These are phyloP conservation scores for Cephalopachus bancanus DNA, from an alignment of 2,797 vertebrate genomes.

Conservation along the genomic window DNA sequence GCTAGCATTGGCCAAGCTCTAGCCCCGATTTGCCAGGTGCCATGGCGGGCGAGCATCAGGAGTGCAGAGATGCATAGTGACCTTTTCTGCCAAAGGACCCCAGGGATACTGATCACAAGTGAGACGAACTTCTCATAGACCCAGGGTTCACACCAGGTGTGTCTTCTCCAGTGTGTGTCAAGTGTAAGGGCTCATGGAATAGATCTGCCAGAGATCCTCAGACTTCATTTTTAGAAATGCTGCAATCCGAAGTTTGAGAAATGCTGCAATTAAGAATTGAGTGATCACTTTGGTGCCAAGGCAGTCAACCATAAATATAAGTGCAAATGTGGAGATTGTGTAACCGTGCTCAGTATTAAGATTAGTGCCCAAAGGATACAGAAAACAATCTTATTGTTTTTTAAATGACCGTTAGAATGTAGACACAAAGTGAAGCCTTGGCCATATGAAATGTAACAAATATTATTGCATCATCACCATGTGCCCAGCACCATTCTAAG, in stretches of 20 bases:
- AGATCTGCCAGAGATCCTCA: neutral
- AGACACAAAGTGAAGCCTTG: conserved; percentile 1
- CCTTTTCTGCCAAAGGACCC: neutral
- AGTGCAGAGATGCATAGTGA: neutral
- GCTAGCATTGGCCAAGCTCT: neutral
- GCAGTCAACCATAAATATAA: neutral
- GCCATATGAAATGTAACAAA: neutral
- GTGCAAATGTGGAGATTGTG: conserved; percentile 27
- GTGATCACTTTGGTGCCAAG: neutral
- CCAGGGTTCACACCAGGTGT: neutral
- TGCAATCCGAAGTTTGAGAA: neutral
- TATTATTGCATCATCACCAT: neutral
- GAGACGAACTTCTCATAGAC: neutral
- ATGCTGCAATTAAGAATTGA: neutral
- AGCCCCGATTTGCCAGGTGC: neutral
- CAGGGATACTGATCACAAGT: neutral
- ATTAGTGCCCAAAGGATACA: neutral
- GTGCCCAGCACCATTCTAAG: neutral
- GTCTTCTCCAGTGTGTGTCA: neutral
- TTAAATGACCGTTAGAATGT: conserved; percentile 10
- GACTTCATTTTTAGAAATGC: neutral
- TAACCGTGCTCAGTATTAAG: neutral
- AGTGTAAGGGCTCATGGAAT: neutral
- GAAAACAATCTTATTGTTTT: conserved; percentile 19
- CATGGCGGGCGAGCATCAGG: fast-evolving